Evolutionary conservation across 2,797 vertebrate genomes (phyloP).

Genomic region (Chiroxiphia lanceolata): DNA sequence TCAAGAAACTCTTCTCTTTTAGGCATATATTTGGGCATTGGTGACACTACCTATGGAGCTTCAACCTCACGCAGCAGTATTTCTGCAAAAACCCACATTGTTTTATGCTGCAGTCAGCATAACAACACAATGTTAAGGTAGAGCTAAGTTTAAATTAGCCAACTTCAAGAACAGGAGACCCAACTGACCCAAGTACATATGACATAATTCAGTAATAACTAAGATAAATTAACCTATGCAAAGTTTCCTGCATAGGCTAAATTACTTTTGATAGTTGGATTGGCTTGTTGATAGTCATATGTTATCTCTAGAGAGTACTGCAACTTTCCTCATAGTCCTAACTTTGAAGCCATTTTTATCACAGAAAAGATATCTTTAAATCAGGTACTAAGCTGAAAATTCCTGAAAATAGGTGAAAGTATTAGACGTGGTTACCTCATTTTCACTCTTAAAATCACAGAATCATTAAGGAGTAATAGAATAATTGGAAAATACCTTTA

Average conservation of each 20-base stretch:
- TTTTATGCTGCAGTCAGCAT: neutral
- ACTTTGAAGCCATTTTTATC: neutral
- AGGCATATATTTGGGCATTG: neutral
- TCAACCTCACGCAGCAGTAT: neutral
- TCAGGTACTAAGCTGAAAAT: neutral
- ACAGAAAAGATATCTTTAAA: neutral
- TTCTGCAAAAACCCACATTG: neutral
- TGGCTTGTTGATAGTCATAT: neutral
- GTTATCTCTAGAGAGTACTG: neutral
- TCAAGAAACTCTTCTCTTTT: neutral
- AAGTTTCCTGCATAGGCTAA: neutral
- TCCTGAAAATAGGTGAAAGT: neutral
- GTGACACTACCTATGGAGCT: neutral
- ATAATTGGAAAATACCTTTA: neutral
- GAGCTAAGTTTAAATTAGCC: neutral
- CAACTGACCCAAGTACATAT: neutral
- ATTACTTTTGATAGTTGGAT: neutral
- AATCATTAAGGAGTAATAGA: neutral
- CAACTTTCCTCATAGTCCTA: neutral
- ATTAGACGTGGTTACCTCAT: neutral
- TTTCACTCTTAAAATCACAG: neutral
- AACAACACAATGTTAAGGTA: neutral
- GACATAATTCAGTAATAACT: neutral
- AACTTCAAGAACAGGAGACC: neutral
- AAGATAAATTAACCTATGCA: neutral